These are phyloP conservation scores for Dynastes maya DNA, from an alignment of 2,888 invertebrate species.

Conservation along the genomic window DNA sequence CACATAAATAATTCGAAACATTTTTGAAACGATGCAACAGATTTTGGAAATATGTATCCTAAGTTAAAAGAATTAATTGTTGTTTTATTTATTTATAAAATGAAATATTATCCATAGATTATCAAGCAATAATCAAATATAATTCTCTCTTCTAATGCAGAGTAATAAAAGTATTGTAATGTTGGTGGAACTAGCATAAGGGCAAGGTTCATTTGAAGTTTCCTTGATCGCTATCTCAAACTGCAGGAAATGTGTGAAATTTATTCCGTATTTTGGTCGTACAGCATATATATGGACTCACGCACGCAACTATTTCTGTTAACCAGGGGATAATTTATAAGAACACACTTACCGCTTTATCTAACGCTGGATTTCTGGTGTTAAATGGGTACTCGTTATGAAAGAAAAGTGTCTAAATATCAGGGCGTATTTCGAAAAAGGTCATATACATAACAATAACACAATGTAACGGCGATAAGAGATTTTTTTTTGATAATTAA, in stretches of 20 bases:
- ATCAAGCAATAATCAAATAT: no score
- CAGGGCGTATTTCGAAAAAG: not conserved
- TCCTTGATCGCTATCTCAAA: conserved; percentile 25
- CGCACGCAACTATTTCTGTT: conserved; percentile 48
- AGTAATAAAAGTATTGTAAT: no score
- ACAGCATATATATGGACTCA: conserved; percentile 10
- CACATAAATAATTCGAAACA: no score
- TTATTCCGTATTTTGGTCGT: conserved; percentile 25
- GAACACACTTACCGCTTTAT: conserved; percentile 45
- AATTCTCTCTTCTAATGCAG: no score
- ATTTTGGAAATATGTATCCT: no score
- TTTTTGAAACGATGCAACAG: no score
- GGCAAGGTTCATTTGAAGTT: not conserved
- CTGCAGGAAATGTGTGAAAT: conserved; percentile 26
- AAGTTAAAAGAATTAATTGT: not conserved
- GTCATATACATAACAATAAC: not conserved
- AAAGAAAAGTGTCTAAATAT: conserved; percentile 9
- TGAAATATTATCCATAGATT: no score
- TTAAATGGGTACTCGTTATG: conserved; percentile 22
- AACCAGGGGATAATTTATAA: conserved; percentile 45
- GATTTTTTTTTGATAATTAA: conserved; percentile 5
- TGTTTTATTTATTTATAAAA: no score
- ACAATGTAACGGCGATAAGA: conserved; percentile 1
- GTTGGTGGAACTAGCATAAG: no score
- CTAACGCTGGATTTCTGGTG: conserved; percentile 16